Evolutionary conservation across 2,113 vertebrate genomes (phyloP).

Genomic region (Strix uralensis): DNA sequence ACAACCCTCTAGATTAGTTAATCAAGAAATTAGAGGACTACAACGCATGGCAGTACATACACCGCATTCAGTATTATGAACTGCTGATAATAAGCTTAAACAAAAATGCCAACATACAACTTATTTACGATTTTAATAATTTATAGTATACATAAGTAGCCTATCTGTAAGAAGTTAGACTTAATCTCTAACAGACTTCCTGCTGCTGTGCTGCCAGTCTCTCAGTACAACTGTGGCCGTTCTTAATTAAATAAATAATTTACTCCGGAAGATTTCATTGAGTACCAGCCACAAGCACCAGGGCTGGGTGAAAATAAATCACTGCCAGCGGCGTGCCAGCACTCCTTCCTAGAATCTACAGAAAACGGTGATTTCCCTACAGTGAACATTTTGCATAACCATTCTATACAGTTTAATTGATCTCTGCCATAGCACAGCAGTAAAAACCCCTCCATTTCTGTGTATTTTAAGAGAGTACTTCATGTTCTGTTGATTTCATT

Average conservation of each 20-base stretch:
- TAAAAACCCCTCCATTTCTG: neutral
- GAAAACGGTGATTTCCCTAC: neutral
- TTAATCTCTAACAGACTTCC: conserved; percentile 14
- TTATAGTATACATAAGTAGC: neutral
- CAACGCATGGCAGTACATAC: neutral
- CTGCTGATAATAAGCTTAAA: neutral
- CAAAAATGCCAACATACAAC: neutral
- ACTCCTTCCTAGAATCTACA: neutral
- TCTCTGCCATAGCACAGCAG: neutral
- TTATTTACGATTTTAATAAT: conserved; percentile 33
- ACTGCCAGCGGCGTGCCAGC: neutral
- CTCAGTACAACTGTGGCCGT: neutral
- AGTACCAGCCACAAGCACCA: conserved; percentile 13
- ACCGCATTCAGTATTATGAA: neutral
- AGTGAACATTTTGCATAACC: neutral
- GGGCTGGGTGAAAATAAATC: conserved; percentile 50
- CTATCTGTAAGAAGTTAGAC: conserved; percentile 7
- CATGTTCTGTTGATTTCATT: neutral
- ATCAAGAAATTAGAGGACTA: neutral
- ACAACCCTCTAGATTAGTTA: neutral
- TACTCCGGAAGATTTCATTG: conserved; percentile 6
- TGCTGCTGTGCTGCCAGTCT: conserved; percentile 6
- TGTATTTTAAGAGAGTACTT: neutral
- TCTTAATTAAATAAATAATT: conserved; percentile 57
- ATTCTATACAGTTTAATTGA: neutral